Evolutionary conservation across 2,888 invertebrate species (phyloP).

Genomic region (Latrodectus elegans): DNA sequence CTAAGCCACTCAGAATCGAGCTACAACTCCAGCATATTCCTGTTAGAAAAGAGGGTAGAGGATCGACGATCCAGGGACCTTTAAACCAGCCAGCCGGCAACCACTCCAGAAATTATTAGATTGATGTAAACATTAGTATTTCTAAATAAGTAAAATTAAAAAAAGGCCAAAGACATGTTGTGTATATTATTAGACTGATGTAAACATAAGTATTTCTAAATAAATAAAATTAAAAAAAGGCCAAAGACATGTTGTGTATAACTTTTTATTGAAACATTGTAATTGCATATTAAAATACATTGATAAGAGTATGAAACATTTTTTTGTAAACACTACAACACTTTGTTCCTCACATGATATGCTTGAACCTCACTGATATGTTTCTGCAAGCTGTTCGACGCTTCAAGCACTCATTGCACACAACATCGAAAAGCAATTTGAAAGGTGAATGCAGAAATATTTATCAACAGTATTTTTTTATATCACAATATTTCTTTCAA

Average conservation of each 20-base stretch:
- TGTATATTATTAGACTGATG: slow-evolving; percentile 10
- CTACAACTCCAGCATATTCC: no score
- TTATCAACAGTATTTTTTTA: neutral
- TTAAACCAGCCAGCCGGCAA: no score
- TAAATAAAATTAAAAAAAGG: no score
- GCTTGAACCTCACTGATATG: slow-evolving; percentile 53
- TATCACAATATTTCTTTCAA: neutral
- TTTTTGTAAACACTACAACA: slow-evolving; percentile 52
- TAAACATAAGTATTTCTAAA: no score
- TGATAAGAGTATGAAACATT: slow-evolving; percentile 58
- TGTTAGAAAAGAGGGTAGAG: no score
- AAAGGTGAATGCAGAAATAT: neutral
- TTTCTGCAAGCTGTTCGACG: slow-evolving; percentile 30
- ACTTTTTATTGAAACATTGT: slow-evolving; percentile 65
- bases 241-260: neutral
- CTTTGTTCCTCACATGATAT: slow-evolving; percentile 46
- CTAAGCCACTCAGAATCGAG: no score
- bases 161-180: no score
- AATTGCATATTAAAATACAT: slow-evolving; percentile 66
- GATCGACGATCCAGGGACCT: no score
- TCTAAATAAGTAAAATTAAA: no score
- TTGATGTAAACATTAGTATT: no score
- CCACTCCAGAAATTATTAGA: no score
- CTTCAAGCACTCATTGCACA: slow-evolving; percentile 34
- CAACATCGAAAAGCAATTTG: neutral